Evolutionary conservation across 2,888 invertebrate species (phyloP).

Genomic region (Tenthredo amoena): DNA sequence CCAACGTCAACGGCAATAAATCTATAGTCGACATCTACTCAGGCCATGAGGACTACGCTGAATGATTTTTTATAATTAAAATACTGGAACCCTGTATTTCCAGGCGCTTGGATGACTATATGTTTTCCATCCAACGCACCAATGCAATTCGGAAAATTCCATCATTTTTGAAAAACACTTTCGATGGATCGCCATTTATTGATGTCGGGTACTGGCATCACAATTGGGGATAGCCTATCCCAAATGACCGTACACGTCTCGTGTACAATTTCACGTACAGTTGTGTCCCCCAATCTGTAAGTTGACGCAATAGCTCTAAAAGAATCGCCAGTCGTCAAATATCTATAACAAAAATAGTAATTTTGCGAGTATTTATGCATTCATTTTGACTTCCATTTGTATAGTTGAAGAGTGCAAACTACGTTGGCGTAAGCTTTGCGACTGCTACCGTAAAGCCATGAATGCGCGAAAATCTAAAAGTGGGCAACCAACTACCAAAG

Average conservation of each 20-base stretch:
- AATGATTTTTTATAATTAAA: constrained; percentile 51
- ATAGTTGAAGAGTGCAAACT: constrained; percentile 4
- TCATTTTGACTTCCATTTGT: background rate
- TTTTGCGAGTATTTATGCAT: too few relatives aligned
- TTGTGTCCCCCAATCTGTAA: background rate
- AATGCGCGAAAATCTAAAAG: background rate
- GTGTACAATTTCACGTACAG: background rate
- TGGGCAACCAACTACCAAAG: background rate
- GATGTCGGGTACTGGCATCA: background rate
- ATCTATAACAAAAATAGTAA: constrained; percentile 3
- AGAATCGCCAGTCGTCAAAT: constrained; percentile 9
- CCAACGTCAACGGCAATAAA: constrained; percentile 62
- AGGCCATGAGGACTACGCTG: constrained; percentile 56
- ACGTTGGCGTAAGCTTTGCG: background rate
- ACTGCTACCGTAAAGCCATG: constrained; percentile 12
- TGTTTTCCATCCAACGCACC: background rate
- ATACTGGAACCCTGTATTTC: constrained; percentile 39
- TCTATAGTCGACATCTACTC: constrained; percentile 60
- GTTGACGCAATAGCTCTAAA: constrained; percentile 11
- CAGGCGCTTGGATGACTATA: constrained; percentile 34
- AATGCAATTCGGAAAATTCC: background rate
- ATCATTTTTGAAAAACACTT: background rate
- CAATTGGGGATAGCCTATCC: too few relatives aligned
- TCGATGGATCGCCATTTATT: background rate
- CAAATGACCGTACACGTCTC: too few relatives aligned